These are phyloP conservation scores for Mallotus villosus DNA, from an alignment of 2,797 vertebrate genomes.

Conservation along the genomic window DNA sequence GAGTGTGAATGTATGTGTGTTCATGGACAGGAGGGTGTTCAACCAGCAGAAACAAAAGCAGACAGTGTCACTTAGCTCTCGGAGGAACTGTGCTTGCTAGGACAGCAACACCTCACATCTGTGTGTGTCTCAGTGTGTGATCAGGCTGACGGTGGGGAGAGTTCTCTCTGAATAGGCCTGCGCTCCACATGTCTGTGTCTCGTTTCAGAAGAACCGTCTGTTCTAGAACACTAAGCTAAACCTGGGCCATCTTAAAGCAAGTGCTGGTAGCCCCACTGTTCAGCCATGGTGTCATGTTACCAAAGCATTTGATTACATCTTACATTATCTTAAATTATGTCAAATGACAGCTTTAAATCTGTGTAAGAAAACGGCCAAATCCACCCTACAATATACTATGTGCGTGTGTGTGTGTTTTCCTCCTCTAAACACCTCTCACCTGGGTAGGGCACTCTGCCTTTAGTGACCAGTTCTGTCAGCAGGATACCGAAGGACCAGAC, in stretches of 20 bases:
- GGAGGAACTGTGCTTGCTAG: constrained; percentile 27
- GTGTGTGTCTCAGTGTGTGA: neutral
- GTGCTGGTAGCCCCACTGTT: neutral
- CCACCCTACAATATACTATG: neutral
- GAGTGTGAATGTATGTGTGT: neutral
- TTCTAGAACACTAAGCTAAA: neutral
- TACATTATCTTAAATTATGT: too few relatives aligned
- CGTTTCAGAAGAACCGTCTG: neutral
- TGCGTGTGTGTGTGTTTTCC: constrained; percentile 8
- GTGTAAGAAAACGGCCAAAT: neutral
- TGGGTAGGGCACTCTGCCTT: constrained; percentile 95
- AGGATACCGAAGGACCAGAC: constrained; percentile 97
- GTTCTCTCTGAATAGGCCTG: neutral
- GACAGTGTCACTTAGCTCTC: constrained; percentile 59
- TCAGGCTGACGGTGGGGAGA: neutral
- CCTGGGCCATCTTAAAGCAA: neutral
- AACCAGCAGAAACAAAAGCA: constrained; percentile 54
- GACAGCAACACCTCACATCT: neutral
- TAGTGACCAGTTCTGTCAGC: constrained; percentile 91
- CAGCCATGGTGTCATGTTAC: too few relatives aligned
- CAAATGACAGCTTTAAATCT: neutral
- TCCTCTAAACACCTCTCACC: constrained; percentile 68
- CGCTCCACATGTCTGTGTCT: neutral
- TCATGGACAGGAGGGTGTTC: constrained; percentile 6
- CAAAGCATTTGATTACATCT: too few relatives aligned